These are phyloP conservation scores for Cataglyphis albicans DNA, from an alignment of 2,888 invertebrate genomes.

Conservation along the genomic window DNA sequence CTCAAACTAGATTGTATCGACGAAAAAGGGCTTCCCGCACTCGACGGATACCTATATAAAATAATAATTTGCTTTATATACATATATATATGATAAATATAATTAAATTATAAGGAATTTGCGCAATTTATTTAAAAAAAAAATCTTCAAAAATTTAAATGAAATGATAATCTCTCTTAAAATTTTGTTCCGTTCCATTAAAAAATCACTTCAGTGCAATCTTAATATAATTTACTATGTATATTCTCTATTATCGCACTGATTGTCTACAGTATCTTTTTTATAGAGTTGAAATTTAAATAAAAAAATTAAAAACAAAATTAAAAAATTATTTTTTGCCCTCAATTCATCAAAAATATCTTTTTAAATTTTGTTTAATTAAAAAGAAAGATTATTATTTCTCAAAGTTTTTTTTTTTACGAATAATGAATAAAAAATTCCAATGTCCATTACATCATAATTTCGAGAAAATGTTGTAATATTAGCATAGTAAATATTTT, in stretches of 20 bases:
- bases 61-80: not conserved
- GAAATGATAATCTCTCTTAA: not conserved
- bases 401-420: not conserved
- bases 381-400: not conserved
- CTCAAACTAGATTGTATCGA: conserved; percentile 88
- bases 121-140: not conserved
- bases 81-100: too few species aligned
- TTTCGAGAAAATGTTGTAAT: not conserved
- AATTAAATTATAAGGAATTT: too few species aligned
- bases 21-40: conserved; percentile 87
- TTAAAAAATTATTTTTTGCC: not conserved
- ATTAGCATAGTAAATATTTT: not conserved
- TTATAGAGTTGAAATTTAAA: not conserved
- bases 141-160: not conserved
- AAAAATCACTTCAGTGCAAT: not conserved
- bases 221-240: not conserved
- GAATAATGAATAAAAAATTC: not conserved
- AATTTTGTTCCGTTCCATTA: not conserved
- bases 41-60: conserved; percentile 88
- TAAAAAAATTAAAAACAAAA: not conserved
- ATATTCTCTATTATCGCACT: not conserved
- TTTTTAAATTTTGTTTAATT: not conserved
- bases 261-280: not conserved
- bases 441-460: not conserved
- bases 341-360: not conserved